Evolutionary conservation across 2,888 invertebrate species (phyloP), one percentile per base, ranked within the genome.

Genomic region (Nymphalis polychloros): DNA sequence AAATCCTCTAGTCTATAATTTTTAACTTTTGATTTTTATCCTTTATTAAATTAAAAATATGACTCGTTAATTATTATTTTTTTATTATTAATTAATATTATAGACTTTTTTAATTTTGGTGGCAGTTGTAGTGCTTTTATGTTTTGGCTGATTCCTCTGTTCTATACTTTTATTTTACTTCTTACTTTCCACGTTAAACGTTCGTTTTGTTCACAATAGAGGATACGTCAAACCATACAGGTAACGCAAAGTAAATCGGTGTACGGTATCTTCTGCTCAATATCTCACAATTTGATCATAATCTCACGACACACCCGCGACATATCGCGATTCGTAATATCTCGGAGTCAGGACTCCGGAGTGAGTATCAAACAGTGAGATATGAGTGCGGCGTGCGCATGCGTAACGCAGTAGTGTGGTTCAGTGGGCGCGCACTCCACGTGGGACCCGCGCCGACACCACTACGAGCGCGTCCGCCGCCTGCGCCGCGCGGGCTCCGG

Each of bases 371-470:
- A 23, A 35, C 10, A 16, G 48, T 64, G 35, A 57, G 31, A 8
- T 53, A 55, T 55, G 72, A 71, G 68, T 72, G 48, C 65, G 55
- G 47, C 75, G 71, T 75, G 77, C 95, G 95, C 95, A 96, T 96
- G 96, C 94, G 92, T 90, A 84, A 91, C 89, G 88, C 85, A 80
- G 86, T 87, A 87, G 89, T 88, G 74, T 86, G 86, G 89, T 89
- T 81, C 88, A 91, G 93, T 92, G 92, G 91, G 92, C 81, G 89
- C 90, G 79, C 90, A 90, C 91, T 96, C 97, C 66, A 97, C 97
- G 84, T 97, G 97, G 97, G 97, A 97, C 93, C 97, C 97, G 77
- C 94, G 97, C 75, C 94, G 97, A 68, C 96, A 97, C 85, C 96
- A 97, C 93, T 97, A 97, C 92, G 97, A 97, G 93, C 97, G 97